These are phyloP conservation scores for Sesamia inferens DNA, from an alignment of 2,888 invertebrate species.

Conservation along the genomic window DNA sequence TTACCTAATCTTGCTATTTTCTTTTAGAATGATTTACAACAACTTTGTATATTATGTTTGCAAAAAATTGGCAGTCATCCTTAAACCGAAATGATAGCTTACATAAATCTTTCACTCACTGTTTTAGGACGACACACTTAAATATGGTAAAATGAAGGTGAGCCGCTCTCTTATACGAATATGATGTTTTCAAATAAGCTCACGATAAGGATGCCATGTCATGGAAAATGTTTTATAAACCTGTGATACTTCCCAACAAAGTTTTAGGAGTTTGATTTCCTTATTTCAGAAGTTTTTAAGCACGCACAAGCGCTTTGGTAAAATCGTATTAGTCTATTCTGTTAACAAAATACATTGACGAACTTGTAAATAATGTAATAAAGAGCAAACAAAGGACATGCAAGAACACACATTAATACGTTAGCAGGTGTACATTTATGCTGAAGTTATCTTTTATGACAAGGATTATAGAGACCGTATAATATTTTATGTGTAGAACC, in stretches of 20 bases:
- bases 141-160: constrained; percentile 54
- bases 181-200: constrained; percentile 63
- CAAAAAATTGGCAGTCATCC: constrained; percentile 16
- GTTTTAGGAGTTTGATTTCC: constrained; percentile 61
- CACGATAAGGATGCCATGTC: constrained; percentile 54
- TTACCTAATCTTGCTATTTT: background rate
- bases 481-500: constrained; percentile 47
- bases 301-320: constrained; percentile 46
- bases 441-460: constrained; percentile 53
- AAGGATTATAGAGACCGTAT: constrained; percentile 50
- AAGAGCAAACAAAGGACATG: constrained; percentile 43
- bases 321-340: constrained; percentile 49
- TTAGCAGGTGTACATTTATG: constrained; percentile 45
- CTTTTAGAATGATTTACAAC: background rate
- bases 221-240: constrained; percentile 61
- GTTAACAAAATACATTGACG: constrained; percentile 31
- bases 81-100: constrained; percentile 21
- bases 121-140: constrained; percentile 38
- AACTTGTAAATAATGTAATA: constrained; percentile 52
- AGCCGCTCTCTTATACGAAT: constrained; percentile 57
- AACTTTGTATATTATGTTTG: background rate
- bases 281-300: constrained; percentile 61
- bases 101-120: constrained; percentile 34
- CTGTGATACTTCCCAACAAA: constrained; percentile 61
- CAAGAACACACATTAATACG: constrained; percentile 44